Percentiles rank a stretch among this genome's conserved stretches.
These are phyloP conservation scores for Spea bombifrons DNA, from an alignment of 2,113 vertebrate species.

Conservation along the genomic window DNA sequence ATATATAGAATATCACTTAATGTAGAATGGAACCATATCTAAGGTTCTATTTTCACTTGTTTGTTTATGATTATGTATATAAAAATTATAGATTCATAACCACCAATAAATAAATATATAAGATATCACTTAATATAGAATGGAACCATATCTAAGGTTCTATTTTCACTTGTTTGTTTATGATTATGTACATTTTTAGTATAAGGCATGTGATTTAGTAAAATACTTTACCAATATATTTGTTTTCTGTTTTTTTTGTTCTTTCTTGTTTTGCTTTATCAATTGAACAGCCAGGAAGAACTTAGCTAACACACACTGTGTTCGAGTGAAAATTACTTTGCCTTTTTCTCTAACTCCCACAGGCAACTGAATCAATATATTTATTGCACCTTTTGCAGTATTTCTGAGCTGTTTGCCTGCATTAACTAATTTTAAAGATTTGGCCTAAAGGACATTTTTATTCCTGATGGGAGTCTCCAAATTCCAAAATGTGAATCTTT, in stretches of 20 bases:
- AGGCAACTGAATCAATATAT: constrained; percentile 38
- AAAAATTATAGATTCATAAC: too few species aligned
- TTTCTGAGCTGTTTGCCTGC: constrained; percentile 20
- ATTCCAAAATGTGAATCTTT: constrained; percentile 3
- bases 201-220: not conserved
- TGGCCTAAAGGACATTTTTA: constrained; percentile 19
- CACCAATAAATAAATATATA: too few species aligned
- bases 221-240: constrained; percentile 15
- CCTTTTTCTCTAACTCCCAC: constrained; percentile 33
- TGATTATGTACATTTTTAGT: not conserved
- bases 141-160: too few species aligned
- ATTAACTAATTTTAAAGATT: constrained; percentile 30
- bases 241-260: constrained; percentile 5
- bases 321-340: constrained; percentile 36
- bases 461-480: constrained; percentile 3
- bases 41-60: too few species aligned
- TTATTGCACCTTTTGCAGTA: constrained; percentile 34
- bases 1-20: too few species aligned
- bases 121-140: too few species aligned
- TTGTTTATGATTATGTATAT: not conserved
- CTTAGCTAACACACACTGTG: constrained; percentile 30
- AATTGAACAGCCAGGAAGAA: constrained; percentile 18
- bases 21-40: too few species aligned
- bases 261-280: not conserved
- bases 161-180: too few species aligned